These are phyloP conservation scores for Mamestra configurata DNA, from an alignment of 1,140 invertebrate species.

Conservation along the genomic window DNA sequence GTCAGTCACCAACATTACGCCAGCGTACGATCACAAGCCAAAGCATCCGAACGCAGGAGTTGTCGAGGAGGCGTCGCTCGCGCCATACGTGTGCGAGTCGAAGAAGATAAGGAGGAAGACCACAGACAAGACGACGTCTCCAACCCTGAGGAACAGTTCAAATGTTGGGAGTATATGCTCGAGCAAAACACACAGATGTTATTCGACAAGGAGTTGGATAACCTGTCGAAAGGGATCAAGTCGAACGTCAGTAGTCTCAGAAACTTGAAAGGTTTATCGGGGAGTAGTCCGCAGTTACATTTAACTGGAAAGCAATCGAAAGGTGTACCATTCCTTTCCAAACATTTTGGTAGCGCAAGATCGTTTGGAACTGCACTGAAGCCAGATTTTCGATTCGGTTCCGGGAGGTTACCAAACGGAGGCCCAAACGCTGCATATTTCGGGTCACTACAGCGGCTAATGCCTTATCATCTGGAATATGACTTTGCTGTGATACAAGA, in stretches of 20 bases:
- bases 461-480: constrained; percentile 95
- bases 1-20: constrained; percentile 81
- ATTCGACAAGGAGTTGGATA: constrained; percentile 96
- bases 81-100: constrained; percentile 88
- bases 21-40: constrained; percentile 78
- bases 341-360: constrained; percentile 93
- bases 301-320: constrained; percentile 81
- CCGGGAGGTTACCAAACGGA: constrained; percentile 88
- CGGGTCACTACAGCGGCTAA: constrained; percentile 93
- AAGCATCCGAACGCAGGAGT: constrained; percentile 86
- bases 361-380: constrained; percentile 86
- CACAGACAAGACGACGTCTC: constrained; percentile 85
- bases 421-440: constrained; percentile 95
- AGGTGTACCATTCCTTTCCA: constrained; percentile 90
- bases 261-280: constrained; percentile 87
- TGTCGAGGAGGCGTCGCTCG: constrained; percentile 89
- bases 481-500: constrained; percentile 95
- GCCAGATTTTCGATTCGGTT: constrained; percentile 85
- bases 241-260: constrained; percentile 83
- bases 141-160: constrained; percentile 94
- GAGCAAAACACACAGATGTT: constrained; percentile 96
- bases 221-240: constrained; percentile 91
- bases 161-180: constrained; percentile 97
- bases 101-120: constrained; percentile 90
- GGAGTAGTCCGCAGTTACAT: constrained; percentile 89